A percentile compares a stretch with the other conserved stretches of the same genome.
phyloP scores from a whole-genome alignment of 1,140 invertebrate species.

The Harlomillsia oculata region DNA sequence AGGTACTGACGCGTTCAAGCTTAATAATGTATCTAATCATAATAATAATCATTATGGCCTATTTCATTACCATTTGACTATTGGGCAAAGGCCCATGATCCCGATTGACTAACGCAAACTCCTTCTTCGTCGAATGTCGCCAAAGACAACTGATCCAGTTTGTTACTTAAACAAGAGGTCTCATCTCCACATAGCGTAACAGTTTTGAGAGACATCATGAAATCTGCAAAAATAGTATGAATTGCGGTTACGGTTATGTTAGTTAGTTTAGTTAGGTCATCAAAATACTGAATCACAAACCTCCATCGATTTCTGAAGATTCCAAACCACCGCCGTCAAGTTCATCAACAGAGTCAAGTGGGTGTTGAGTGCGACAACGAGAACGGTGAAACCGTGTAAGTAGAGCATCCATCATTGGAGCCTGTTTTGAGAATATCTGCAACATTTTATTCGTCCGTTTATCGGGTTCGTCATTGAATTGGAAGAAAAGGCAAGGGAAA shows the following conservation, averaged over 20 bases:
- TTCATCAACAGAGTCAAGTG: slow-evolving; percentile 38
- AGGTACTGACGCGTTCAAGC: neutral
- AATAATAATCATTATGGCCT: neutral
- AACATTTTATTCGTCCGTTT: slow-evolving; percentile 73
- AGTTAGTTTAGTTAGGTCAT: neutral
- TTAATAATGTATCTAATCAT: neutral
- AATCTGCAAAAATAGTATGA: slow-evolving; percentile 39
- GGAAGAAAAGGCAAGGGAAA: slow-evolving; percentile 75
- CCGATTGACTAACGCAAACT: slow-evolving; percentile 36
- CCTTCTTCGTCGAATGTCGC: slow-evolving; percentile 80
- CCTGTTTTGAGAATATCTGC: slow-evolving; percentile 47
- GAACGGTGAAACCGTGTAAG: slow-evolving; percentile 60
- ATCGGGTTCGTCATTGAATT: slow-evolving; percentile 79
- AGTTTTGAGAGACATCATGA: slow-evolving; percentile 43
- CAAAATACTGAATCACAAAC: neutral
- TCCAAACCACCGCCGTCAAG: slow-evolving; percentile 38
- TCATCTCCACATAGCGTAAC: slow-evolving; percentile 42
- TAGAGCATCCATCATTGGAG: slow-evolving; percentile 81
- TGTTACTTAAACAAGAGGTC: slow-evolving; percentile 60
- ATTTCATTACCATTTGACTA: neutral
- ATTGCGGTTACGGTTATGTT: too few relatives aligned
- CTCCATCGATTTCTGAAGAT: slow-evolving; percentile 42
- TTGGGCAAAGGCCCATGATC: slow-evolving; percentile 35
- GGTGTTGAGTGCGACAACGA: slow-evolving; percentile 36
- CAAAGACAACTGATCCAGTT: slow-evolving; percentile 70